Conservation (phyloP, 2,113 vertebrate genomes). For the Pygoscelis antarcticus region DNA sequence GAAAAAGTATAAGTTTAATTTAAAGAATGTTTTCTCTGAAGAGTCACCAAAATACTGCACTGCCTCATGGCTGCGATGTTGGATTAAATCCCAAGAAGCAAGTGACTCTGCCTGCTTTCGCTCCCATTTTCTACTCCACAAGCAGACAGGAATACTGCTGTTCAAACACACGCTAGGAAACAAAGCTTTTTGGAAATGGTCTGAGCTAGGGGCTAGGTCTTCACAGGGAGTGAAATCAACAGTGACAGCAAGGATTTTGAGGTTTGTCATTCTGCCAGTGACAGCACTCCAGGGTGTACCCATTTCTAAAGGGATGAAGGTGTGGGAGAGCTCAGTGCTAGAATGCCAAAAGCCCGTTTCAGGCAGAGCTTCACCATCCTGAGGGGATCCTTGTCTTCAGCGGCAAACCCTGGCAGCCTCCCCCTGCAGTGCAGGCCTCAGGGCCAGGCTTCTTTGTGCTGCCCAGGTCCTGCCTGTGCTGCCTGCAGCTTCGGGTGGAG, state of each 20-base stretch:
- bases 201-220: background rate
- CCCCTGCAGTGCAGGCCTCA: background rate
- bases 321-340: background rate
- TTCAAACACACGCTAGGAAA: background rate
- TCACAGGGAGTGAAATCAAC: background rate
- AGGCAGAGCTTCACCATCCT: background rate
- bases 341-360: background rate
- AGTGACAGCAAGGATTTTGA: background rate
- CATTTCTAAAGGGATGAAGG: background rate
- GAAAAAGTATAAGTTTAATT: background rate
- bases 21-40: background rate
- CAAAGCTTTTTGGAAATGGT: background rate
- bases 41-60: background rate
- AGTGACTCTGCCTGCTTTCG: background rate
- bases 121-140: background rate
- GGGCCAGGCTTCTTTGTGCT: background rate
- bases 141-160: background rate
- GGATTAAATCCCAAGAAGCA: background rate
- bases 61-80: background rate
- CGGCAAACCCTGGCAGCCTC: background rate
- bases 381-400: background rate
- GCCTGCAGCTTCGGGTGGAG: accelerated
- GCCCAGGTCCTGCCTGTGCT: background rate
- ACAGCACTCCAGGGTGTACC: background rate
- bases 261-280: constrained; percentile 8